Base-by-base conservation (phyloP, 1,140 invertebrate genomes). In the Acromyrmex heyeri region DNA sequence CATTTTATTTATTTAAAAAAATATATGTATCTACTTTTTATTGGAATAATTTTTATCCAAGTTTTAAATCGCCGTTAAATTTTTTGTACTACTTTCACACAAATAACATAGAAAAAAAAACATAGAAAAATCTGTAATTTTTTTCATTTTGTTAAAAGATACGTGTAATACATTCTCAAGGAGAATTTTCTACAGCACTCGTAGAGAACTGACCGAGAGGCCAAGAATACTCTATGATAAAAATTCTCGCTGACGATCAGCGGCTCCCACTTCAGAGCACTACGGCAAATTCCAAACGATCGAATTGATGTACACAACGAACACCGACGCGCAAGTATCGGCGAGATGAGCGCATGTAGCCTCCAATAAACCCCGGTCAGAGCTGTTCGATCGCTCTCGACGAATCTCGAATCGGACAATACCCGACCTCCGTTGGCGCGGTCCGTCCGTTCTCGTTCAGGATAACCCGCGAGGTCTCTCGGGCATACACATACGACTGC, bases 291-390 rank as follows among this genome's bases (percentile, higher is more conserved):
- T 38, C 34, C 21, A 21, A 73, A 72, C 53, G 67, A 50, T 70
- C 64, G 64, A 81, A 48, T 82, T 65, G 34, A 69, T 87, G 27
- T 73, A 62, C 55, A 87, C 55, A 87, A 69, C 24, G 78, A 27
- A 44, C 30, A 83, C 24, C 67, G n/a, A 61, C 16, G 48, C 57
- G 27, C 38, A 59, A 86, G 73, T 65, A 50, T 85, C 72, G 18
- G 34, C 44, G 55, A 34, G 8, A 38, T 21, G 70, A 27, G 85
- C 77, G 61, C 90, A 86, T 92, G 91, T 91, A 93, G 87, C 90
- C 91, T 92, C 89, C 92, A 93, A 92, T 93, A 93, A 93, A 92
- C 91, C 90, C 87, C 76, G 87, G 88, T 70, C 89, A 77, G 89
- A 92, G 91, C 89, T 67, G 87, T 87, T 92, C 88, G 91, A 91